Conservation (phyloP, 2,888 invertebrate species). For the Yponomeuta malinellus region DNA sequence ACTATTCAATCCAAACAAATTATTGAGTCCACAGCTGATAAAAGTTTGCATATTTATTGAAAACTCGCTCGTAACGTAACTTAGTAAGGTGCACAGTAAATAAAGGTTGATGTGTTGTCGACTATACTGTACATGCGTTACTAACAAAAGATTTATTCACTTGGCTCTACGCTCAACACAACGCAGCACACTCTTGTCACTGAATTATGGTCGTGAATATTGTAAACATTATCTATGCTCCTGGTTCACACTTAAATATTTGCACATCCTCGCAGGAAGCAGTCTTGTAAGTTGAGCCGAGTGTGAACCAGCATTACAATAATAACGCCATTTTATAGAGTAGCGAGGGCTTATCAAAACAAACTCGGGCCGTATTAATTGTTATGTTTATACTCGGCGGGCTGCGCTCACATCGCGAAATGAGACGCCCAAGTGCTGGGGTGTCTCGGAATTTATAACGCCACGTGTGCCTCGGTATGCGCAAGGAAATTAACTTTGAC, state of each 20-base stretch:
- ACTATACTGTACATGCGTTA: background rate
- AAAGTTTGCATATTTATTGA: no score
- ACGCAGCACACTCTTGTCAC: conserved; percentile 45
- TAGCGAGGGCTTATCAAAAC: conserved; percentile 30
- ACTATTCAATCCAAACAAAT: no score
- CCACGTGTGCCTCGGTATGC: conserved; percentile 28
- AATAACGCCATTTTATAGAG: conserved; percentile 30
- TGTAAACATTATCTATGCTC: conserved; percentile 25
- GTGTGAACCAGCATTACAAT: conserved; percentile 19
- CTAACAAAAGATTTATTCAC: conserved; percentile 14
- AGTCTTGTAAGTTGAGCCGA: no score
- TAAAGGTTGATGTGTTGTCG: no score
- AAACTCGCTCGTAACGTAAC: background rate
- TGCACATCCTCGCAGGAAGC: no score
- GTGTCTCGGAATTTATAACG: conserved; percentile 36
- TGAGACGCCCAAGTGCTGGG: conserved; percentile 20
- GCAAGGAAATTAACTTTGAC: conserved; percentile 38
- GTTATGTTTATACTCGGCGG: conserved; percentile 28
- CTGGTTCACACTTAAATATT: no score
- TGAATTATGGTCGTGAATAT: conserved; percentile 43
- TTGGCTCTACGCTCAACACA: conserved; percentile 27
- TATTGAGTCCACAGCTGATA: no score
- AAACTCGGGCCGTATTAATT: conserved; percentile 30
- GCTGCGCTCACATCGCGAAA: conserved; percentile 22
- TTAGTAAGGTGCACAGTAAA: no score